Evolutionary conservation across 1,140 invertebrate genomes (phyloP), one percentile per base, ranked within the genome.

Genomic region (Galleria mellonella): DNA sequence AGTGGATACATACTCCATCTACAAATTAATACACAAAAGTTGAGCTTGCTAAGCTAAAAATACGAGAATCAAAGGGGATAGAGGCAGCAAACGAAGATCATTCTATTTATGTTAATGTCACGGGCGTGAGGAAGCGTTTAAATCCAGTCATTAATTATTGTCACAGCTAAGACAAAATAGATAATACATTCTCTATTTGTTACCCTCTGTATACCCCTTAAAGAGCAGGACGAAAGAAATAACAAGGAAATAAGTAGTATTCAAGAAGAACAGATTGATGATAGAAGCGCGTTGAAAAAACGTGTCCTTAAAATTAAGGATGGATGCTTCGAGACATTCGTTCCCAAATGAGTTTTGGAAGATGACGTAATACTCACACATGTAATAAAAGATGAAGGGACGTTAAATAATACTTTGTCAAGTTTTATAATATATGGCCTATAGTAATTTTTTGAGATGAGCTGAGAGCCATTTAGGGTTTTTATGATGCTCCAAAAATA

Each of bases 41-140:
- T 78, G 54, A 78, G 63, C 65, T 57, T 61, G 61, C 60, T 56
- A 55, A 68, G 65, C 75, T 83, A 83, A 83, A 85, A 82, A 83
- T 83, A 83, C 57, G 51, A 51, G 62, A 83, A 82, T 85, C 82
- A 85, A 85, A 85, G 77, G 77, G 74, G 78, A 72, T 76, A 59
- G 38, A 60, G 61, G 54, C 55, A 72, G 59, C 62, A 65, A 63
- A 74, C 74, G 70, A 71, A 78, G 76, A 85, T 82, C 75, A 79
- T 76, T 85, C 82, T 85, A 85, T 85, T 85, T 85, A 81, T 68
- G 77, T 78, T 85, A 74, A 85, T 83, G 82, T 83, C 82, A 81
- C 82, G 75, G 75, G 75, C 82, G 78, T 82, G 78, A 83, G 78
- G 82, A 85, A 85, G 82, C 82, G 78, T 85, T 85, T 85, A 85